Base-by-base conservation (phyloP, 2,888 invertebrate species). In the Tiphia femorata region DNA sequence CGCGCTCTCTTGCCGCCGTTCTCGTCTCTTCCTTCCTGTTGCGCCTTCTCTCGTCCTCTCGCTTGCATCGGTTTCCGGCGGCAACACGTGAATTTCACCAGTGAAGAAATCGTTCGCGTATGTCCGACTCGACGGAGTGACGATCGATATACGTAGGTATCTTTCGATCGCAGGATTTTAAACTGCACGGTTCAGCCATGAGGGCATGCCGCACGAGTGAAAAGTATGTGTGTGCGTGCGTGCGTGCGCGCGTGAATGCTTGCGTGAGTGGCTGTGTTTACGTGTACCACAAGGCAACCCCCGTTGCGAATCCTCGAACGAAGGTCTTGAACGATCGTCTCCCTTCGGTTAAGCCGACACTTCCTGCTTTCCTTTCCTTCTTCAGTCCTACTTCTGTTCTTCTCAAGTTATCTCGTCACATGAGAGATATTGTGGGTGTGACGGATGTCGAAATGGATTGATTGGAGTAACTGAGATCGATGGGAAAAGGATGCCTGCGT, bases 71-170 rank as follows among this genome's bases (percentile, higher is more conserved):
- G 38, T 38, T 38, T 12, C 14, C 33, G n/a, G 50, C 37, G 56
- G 14, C 7, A 40, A 57, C 72, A 70, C 66, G 72, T 68, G 71
- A 71, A 69, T n/a, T n/a, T n/a, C n/a, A n/a, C n/a, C n/a, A n/a
- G n/a, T n/a, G n/a, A n/a, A n/a, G n/a, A n/a, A 53, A 50, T 12
- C 30, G 33, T 35, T 17, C 23, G 37, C 21, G 50, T 35, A 21
- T 49, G 41, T 40, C 30, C 30, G 30, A n/a, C n/a, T 27, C 37
- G 20, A 2, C n/a, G 25, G 12, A 16, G n/a, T 12, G 14, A n/a
- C n/a, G n/a, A 33, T 33, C 33, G 33, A 33, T 33, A 33, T n/a
- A 14, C 33, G 33, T 33, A 33, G 33, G 33, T 33, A 14, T 14
- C n/a, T 4, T 12, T 16, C 38, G 19, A 38, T 27, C 27, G 6